Percentiles rank a stretch among this genome's conserved stretches.
These are phyloP conservation scores for Drosophila baimaii DNA, from an alignment of 1,140 invertebrate genomes.

Conservation along the genomic window DNA sequence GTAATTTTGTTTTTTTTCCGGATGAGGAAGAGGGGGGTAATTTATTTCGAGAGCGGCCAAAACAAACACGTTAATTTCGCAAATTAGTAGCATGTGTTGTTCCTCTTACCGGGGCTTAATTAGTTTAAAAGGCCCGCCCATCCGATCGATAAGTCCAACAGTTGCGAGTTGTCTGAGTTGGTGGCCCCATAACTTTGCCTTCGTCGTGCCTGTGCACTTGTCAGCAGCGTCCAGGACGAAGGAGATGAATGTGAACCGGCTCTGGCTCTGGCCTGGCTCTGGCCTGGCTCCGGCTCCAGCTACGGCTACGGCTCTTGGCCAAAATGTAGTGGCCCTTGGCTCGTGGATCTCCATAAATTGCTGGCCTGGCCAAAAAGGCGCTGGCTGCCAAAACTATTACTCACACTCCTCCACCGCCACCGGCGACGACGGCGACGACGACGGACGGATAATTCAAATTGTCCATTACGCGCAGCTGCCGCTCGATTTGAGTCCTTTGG, in stretches of 20 bases:
- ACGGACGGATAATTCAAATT: slow-evolving; percentile 77
- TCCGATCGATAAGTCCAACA: slow-evolving; percentile 76
- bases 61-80: slow-evolving; percentile 75
- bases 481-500: slow-evolving; percentile 74
- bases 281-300: neutral
- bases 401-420: slow-evolving; percentile 57
- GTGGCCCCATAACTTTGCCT: slow-evolving; percentile 44
- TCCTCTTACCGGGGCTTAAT: slow-evolving; percentile 58
- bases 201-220: slow-evolving; percentile 63
- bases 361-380: slow-evolving; percentile 47
- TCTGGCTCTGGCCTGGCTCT: neutral
- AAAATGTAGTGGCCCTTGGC: slow-evolving; percentile 65
- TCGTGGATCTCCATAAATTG: slow-evolving; percentile 70
- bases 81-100: slow-evolving; percentile 78
- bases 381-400: slow-evolving; percentile 80
- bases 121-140: slow-evolving; percentile 72
- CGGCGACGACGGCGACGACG: slow-evolving; percentile 23
- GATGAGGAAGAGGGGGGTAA: no score
- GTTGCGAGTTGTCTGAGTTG: slow-evolving; percentile 60
- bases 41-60: slow-evolving; percentile 66
- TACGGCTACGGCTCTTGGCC: slow-evolving; percentile 36
- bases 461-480: slow-evolving; percentile 81
- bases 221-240: slow-evolving; percentile 64
- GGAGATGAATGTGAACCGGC: slow-evolving; percentile 54
- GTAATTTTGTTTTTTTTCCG: slow-evolving; percentile 32